These are phyloP conservation scores for Apoda limacodes DNA, from an alignment of 2,888 invertebrate species.

Conservation along the genomic window DNA sequence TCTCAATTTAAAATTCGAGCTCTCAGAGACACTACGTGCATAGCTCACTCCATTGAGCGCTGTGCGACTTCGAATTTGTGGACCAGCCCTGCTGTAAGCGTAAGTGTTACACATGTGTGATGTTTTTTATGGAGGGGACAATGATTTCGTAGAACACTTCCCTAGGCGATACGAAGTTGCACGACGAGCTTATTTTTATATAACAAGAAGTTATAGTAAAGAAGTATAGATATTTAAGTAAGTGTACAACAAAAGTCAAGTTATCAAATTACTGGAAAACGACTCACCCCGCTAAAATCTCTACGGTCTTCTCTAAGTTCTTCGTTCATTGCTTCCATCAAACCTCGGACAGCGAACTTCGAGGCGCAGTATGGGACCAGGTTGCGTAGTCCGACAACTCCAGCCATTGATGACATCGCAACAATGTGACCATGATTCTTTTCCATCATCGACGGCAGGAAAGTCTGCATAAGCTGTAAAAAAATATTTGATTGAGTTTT, in stretches of 20 bases:
- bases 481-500: too few relatives aligned
- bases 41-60: too few relatives aligned
- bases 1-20: too few relatives aligned
- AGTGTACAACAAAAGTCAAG: background rate
- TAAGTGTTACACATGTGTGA: background rate
- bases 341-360: slow-evolving; percentile 84
- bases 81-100: too few relatives aligned
- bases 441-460: slow-evolving; percentile 79
- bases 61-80: too few relatives aligned
- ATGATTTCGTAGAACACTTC: background rate
- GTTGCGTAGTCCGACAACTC: slow-evolving; percentile 76
- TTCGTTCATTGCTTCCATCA: slow-evolving; percentile 83
- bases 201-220: background rate
- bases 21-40: too few relatives aligned
- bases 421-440: slow-evolving; percentile 81
- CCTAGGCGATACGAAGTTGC: background rate
- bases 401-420: slow-evolving; percentile 80
- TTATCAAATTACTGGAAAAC: too few relatives aligned
- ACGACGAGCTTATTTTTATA: background rate
- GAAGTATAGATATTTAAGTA: slow-evolving; percentile 1
- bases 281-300: slow-evolving; percentile 40
- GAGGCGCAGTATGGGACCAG: slow-evolving; percentile 84
- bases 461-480: slow-evolving; percentile 76
- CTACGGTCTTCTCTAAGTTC: slow-evolving; percentile 74
- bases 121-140: background rate